Base-by-base conservation (phyloP, 2,888 invertebrate genomes). In the Phyto melanocephala region DNA sequence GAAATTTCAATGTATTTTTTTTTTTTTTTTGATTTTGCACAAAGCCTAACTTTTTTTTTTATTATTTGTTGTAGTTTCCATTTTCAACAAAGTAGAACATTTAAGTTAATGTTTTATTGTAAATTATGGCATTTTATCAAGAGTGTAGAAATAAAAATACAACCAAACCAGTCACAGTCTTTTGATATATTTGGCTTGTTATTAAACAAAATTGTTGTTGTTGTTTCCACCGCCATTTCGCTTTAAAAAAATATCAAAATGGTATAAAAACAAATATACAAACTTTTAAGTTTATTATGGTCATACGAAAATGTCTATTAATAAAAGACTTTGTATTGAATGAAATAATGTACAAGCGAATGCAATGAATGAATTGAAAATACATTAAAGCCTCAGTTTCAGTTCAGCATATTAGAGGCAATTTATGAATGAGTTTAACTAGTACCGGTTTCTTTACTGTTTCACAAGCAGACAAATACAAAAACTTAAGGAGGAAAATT, bases 361-460 rank as follows among this genome's bases (percentile, higher is more conserved):
- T 42, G 8, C 52, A 74, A n/a, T 77, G 76, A 77, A 77, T 77
- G 76, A 76, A 67, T 60, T 68, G 56, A 74, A 62, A 74, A 67
- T 58, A 70, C 33, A 78, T 63, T 37, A 58, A 37, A 35, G 15
- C 28, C 28, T 28, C 28, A 33, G 11, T 15, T 28, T 6, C 35
- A 47, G 20, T n/a, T 20, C 28, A 77, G 8, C 11, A 42, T 67
- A 47, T 52, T 22, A 70, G 33, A 60, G 24, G 58, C n/a, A 70
- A 78, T 75, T 81, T 81, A 81, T 81, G 81, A 81, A 81, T 81
- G 81, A 74, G 77, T 71, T 52, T 76, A 52, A 52, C 52, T 37
- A 76, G 80, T 81, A 81, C 80, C 80, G 80, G 80, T 81, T 76
- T 56, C 71, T 52, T 60, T 70, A 65, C 70, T 65, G 63, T 70